Percentiles rank a stretch among this genome's conserved stretches.
Conservation (phyloP, 2,797 vertebrate genomes). For the Myiotriccus ornatus region DNA sequence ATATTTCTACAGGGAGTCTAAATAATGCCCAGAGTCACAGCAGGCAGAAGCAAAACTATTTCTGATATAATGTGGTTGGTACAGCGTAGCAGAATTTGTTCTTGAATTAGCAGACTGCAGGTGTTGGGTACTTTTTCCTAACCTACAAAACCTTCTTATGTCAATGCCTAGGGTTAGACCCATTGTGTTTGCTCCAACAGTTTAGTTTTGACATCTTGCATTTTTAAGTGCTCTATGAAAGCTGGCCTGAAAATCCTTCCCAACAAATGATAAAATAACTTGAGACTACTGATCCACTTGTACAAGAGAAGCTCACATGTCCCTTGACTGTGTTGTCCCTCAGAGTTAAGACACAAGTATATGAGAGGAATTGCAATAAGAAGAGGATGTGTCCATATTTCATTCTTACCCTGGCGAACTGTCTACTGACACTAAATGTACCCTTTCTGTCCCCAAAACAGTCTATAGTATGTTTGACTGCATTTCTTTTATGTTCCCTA, state of each 20-base stretch:
- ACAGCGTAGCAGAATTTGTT: not conserved
- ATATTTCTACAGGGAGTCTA: not conserved
- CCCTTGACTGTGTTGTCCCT: not conserved
- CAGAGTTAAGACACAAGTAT: not conserved
- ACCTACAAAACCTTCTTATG: not conserved
- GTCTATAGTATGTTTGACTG: not conserved
- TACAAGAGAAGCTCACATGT: not conserved
- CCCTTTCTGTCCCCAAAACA: not conserved
- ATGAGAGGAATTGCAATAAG: not conserved
- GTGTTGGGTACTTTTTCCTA: not conserved
- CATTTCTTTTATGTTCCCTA: not conserved
- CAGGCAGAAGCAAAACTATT: slow-evolving; percentile 21
- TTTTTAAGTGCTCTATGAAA: not conserved
- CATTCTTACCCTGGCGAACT: not conserved
- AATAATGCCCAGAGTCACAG: not conserved
- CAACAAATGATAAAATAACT: not conserved
- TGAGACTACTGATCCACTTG: not conserved
- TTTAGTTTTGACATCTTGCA: not conserved
- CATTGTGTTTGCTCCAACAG: not conserved
- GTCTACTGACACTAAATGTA: not conserved
- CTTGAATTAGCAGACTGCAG: not conserved
- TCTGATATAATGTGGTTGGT: not conserved
- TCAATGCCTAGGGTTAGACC: not conserved
- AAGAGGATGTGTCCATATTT: not conserved
- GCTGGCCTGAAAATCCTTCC: not conserved